Base-by-base conservation (phyloP, 2,113 vertebrate species). In the Quiscalus mexicanus region DNA sequence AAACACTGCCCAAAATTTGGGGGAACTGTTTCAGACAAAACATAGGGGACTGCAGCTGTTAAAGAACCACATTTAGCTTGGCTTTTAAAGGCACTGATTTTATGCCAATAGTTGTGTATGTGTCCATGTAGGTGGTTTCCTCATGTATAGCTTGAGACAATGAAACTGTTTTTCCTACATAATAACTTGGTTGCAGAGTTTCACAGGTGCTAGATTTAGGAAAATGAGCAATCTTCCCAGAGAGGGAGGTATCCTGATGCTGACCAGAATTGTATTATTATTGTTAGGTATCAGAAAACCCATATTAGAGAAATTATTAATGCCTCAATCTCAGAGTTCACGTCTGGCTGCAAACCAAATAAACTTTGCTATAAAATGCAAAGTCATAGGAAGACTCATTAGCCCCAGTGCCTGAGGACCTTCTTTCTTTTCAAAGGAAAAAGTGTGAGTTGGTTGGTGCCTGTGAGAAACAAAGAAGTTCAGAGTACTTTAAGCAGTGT, bases 331-430 rank as follows among this genome's bases (percentile, higher is more conserved):
- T 62, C 2, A 30, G 49, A 84, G 49, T 60, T 84, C n/a, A 10
- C 1, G 0, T 69, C 44, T 68, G 22, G 10, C 28, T 83, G 28
- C 0, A 0, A 44, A 77, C 30, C 31, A 60, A 25, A 45, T 69
- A 60, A 52, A 39, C 11, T 87, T 77, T 25, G 35, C 45, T 89
- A 15, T 58, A 47, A 74, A 91, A 74, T 24, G 35, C 14, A 24
- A 60, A 64, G 35, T 83, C 18, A 15, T 21, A 69, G 14, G 23
- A 83, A 71, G 44, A 69, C 30, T 87, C 12, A 11, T 69, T 74
- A 39, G 14, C 4, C 5, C 9, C 28, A 33, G 24, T 20, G 22
- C 56, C 78, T 70, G 67, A 82, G 56, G 37, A 55, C 5, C 28
- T 58, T 28, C 10, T 49, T 83, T 42, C 23, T 64, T 52, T 64